These are phyloP conservation scores for Agriopis leucophaearia DNA, from an alignment of 2,888 invertebrate genomes.

Conservation along the genomic window DNA sequence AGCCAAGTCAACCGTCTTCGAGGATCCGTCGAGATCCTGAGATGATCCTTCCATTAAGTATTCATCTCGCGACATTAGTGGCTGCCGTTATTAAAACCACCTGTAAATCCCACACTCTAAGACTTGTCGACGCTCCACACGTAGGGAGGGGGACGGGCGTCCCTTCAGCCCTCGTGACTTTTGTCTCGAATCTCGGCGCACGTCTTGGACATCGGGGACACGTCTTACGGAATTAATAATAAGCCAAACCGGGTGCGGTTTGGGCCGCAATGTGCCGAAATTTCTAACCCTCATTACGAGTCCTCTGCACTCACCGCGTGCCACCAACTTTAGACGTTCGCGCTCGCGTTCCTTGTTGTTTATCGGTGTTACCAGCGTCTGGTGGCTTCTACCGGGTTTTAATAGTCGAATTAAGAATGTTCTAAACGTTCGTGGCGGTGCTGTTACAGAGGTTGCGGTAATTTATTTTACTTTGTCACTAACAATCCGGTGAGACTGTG, in stretches of 20 bases:
- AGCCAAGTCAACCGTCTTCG: slow-evolving; percentile 62
- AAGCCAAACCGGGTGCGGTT: slow-evolving; percentile 85
- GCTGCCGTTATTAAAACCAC: slow-evolving; percentile 85
- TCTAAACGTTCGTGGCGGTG: slow-evolving; percentile 63
- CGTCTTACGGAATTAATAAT: slow-evolving; percentile 87
- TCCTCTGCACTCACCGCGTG: slow-evolving; percentile 83
- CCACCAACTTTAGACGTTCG: slow-evolving; percentile 78
- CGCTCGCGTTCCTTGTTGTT: slow-evolving; percentile 79
- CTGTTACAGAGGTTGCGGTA: slow-evolving; percentile 51
- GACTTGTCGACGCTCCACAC: slow-evolving; percentile 77
- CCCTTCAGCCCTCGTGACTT: slow-evolving; percentile 84
- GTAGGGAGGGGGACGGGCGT: slow-evolving; percentile 66
- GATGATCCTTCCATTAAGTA: slow-evolving; percentile 83
- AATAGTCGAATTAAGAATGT: slow-evolving; percentile 81
- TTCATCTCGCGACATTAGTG: slow-evolving; percentile 85
- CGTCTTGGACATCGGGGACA: slow-evolving; percentile 87
- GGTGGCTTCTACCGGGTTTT: slow-evolving; percentile 77
- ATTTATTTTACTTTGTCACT: slow-evolving; percentile 58
- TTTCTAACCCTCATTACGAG: slow-evolving; percentile 85
- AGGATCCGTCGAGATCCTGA: slow-evolving; percentile 56
- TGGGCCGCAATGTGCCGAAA: slow-evolving; percentile 84
- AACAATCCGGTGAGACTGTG: slow-evolving; percentile 22
- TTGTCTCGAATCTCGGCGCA: slow-evolving; percentile 86
- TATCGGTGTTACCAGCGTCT: slow-evolving; percentile 82
- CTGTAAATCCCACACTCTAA: slow-evolving; percentile 80